Percentiles rank a stretch among this genome's conserved stretches.
These are phyloP conservation scores for Neelides folsomi DNA, from an alignment of 2,888 invertebrate species.

Conservation along the genomic window DNA sequence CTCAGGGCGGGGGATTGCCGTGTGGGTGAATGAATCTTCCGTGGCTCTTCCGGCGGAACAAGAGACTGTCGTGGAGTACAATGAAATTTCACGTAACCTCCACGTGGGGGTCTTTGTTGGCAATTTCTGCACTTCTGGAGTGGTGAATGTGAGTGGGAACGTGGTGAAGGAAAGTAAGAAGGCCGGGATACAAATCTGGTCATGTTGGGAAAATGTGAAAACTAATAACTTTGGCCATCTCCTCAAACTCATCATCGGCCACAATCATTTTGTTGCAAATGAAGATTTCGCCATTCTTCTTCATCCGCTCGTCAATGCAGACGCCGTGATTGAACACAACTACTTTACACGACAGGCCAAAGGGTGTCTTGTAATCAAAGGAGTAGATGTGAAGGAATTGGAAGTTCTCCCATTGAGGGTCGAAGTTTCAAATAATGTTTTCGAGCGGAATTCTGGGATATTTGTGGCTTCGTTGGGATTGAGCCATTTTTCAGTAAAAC, in stretches of 20 bases:
- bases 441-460: constrained; percentile 72
- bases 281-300: constrained; percentile 56
- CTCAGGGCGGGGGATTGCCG: constrained; percentile 70
- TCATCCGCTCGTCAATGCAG: constrained; percentile 66
- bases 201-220: constrained; percentile 54
- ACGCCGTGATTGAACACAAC: constrained; percentile 71
- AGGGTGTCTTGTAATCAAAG: constrained; percentile 73
- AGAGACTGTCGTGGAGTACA: constrained; percentile 73
- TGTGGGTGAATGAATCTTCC: constrained; percentile 80
- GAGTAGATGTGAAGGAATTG: constrained; percentile 64
- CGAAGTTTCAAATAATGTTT: constrained; percentile 71
- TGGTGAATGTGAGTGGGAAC: constrained; percentile 86
- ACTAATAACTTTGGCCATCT: constrained; percentile 12
- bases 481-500: constrained; percentile 71
- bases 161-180: constrained; percentile 65
- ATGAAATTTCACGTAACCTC: constrained; percentile 70
- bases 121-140: constrained; percentile 67
- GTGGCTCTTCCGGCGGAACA: constrained; percentile 70
- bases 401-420: constrained; percentile 58
- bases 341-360: constrained; percentile 67
- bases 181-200: constrained; percentile 65
- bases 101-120: constrained; percentile 82
- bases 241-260: constrained; percentile 51
- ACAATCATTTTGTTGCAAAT: constrained; percentile 68
- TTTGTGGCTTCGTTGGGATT: constrained; percentile 78